phyloP scores from a whole-genome alignment of 1,140 invertebrate species.

The Penaeus vannamei region DNA sequence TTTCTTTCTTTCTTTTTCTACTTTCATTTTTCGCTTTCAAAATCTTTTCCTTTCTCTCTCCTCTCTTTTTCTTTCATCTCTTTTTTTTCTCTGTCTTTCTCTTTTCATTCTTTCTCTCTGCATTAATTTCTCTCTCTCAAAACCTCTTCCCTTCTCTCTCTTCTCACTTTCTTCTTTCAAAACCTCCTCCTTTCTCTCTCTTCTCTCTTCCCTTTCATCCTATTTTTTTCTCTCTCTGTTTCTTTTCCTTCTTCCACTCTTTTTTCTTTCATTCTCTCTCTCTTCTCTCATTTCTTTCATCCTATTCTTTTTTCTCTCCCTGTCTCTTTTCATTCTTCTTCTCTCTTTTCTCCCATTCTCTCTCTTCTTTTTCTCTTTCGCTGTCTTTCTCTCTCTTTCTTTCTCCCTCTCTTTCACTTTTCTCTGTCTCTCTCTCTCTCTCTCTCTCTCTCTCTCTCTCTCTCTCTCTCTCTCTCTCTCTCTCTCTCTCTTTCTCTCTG shows the following conservation, averaged over 20 bases:
- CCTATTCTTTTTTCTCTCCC: neutral
- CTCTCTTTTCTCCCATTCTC: neutral
- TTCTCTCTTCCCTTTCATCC: neutral
- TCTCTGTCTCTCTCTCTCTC: neutral
- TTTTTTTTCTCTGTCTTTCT: neutral
- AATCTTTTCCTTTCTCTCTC: neutral
- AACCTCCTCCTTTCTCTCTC: neutral
- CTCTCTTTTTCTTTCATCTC: neutral
- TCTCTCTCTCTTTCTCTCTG: no score
- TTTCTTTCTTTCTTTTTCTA: no score
- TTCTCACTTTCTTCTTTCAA: no score
- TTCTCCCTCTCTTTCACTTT: neutral
- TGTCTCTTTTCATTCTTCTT: neutral
- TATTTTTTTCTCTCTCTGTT: no score
- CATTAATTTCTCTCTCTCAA: neutral
- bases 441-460: neutral
- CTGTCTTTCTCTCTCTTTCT: no score
- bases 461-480: neutral
- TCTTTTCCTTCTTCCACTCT: neutral
- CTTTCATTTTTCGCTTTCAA: neutral
- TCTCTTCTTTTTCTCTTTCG: neutral
- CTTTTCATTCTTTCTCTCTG: neutral
- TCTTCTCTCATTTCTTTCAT: no score
- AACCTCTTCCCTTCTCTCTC: neutral
- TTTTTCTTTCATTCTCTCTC: no score